Evolutionary conservation across 2,113 vertebrate species (phyloP).

Genomic region (Jacana jacana): DNA sequence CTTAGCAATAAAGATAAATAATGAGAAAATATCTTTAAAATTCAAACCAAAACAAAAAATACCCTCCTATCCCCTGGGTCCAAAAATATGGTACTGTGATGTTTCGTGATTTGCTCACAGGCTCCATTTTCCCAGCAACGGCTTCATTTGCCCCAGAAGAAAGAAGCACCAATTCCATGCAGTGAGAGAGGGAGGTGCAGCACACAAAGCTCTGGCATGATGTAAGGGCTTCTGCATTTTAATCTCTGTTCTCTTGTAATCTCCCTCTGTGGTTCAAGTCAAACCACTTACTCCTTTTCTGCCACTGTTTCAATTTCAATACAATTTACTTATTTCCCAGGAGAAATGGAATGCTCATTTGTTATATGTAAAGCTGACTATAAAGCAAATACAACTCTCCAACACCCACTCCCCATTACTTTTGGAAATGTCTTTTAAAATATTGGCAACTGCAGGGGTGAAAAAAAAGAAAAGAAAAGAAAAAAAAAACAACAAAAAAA

Average conservation of each 20-base stretch:
- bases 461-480: not conserved
- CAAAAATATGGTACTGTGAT: not conserved
- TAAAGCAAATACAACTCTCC: constrained; percentile 49
- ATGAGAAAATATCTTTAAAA: not conserved
- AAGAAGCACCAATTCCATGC: not conserved
- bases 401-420: constrained; percentile 31
- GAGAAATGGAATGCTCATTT: constrained; percentile 59
- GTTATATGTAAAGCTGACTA: constrained; percentile 59
- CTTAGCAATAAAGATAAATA: not conserved
- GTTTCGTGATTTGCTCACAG: not conserved
- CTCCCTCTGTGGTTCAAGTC: constrained; percentile 63
- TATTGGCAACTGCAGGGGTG: not conserved
- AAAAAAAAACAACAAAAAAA: not conserved
- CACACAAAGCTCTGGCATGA: not conserved
- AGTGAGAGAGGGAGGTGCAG: not conserved
- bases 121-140: not conserved
- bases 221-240: constrained; percentile 54
- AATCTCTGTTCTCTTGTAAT: constrained; percentile 58
- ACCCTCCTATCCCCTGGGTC: not conserved
- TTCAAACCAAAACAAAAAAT: not conserved
- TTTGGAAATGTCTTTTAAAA: constrained; percentile 43
- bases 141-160: not conserved
- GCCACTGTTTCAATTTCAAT: constrained; percentile 62
- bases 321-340: constrained; percentile 64
- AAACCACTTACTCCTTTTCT: constrained; percentile 64